These are phyloP conservation scores for Spatulosminthurus flaviceps DNA, from an alignment of 2,888 invertebrate species.

Conservation along the genomic window DNA sequence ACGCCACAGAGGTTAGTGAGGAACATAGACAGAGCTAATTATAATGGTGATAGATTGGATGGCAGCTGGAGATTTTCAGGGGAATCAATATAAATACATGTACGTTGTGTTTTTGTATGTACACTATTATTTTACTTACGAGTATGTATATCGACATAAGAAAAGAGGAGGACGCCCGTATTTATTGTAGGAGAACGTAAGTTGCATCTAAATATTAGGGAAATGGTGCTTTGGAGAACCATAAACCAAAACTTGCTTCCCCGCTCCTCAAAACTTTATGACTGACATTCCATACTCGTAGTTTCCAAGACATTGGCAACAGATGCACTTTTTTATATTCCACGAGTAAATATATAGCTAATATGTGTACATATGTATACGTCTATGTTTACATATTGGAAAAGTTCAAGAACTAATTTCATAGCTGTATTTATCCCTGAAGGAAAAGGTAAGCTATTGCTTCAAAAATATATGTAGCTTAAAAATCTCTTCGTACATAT, in stretches of 20 bases:
- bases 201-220: slow-evolving; percentile 30
- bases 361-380: not conserved
- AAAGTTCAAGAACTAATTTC: no score
- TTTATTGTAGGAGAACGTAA: slow-evolving; percentile 19
- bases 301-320: not conserved
- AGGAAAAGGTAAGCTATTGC: no score
- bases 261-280: slow-evolving; percentile 17
- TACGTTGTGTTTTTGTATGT: not conserved
- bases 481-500: no score
- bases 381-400: not conserved
- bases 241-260: slow-evolving; percentile 18
- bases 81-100: slow-evolving; percentile 26
- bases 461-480: no score
- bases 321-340: slow-evolving; percentile 2
- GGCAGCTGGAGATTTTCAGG: slow-evolving; percentile 42
- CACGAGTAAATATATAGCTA: not conserved
- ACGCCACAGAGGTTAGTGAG: slow-evolving; percentile 9
- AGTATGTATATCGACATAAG: no score
- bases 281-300: slow-evolving; percentile 25
- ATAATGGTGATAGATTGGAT: slow-evolving; percentile 50
- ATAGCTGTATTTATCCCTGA: no score
- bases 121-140: no score
- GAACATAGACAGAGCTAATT: slow-evolving; percentile 39
- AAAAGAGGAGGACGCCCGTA: not conserved
- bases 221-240: slow-evolving; percentile 24